Percentiles rank a stretch among this genome's conserved stretches.
These are phyloP conservation scores for Drosophila koepferae DNA, from an alignment of 2,888 invertebrate genomes.

Conservation along the genomic window DNA sequence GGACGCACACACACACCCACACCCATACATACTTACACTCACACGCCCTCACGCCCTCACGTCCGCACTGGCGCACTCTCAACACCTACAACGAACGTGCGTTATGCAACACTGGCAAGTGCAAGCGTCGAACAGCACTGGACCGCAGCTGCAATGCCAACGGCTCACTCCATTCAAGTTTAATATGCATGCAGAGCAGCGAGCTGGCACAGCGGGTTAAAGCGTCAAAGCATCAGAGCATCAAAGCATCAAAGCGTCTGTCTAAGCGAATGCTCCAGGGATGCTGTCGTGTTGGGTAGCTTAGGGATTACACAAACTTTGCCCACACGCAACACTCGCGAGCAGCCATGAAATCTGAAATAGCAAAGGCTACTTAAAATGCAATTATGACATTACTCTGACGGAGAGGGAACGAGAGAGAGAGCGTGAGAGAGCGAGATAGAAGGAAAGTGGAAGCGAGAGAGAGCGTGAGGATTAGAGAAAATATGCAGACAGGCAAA, in stretches of 20 bases:
- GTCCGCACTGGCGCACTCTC: no score
- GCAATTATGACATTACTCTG: constrained; percentile 43
- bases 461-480: background rate
- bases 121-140: background rate
- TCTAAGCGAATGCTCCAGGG: constrained; percentile 1
- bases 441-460: background rate
- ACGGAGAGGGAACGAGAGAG: no score
- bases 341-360: constrained; percentile 5
- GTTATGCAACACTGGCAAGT: background rate
- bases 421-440: background rate
- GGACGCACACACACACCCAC: background rate
- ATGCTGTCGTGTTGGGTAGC: background rate
- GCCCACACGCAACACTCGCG: constrained; percentile 13
- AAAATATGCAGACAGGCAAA: constrained; percentile 1
- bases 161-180: background rate
- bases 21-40: no score
- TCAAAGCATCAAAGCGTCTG: constrained; percentile 10
- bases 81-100: background rate
- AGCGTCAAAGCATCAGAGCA: constrained; percentile 16
- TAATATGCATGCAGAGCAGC: background rate
- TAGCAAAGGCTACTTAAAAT: constrained; percentile 57
- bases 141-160: background rate
- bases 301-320: background rate
- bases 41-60: background rate
- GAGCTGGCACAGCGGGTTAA: constrained; percentile 4